Conservation (phyloP, 1,140 invertebrate species). For the Frieseomelitta varia region DNA sequence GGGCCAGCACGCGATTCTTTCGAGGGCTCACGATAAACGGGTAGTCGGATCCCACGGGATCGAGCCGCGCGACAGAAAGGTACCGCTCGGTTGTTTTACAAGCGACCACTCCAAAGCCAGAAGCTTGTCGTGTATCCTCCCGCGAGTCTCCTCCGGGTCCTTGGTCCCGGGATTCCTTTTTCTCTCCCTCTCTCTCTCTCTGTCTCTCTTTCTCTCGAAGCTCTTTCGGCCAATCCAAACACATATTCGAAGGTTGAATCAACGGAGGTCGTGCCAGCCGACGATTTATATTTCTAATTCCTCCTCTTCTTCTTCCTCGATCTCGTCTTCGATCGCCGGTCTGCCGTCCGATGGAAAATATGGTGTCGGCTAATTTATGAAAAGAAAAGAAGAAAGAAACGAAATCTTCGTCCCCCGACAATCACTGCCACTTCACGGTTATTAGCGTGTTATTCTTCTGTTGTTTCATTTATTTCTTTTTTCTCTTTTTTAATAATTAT, state of each 20-base stretch:
- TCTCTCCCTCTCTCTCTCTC: slow-evolving; percentile 52
- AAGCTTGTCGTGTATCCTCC: slow-evolving; percentile 71
- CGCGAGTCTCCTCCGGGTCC: slow-evolving; percentile 55
- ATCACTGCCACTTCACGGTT: neutral
- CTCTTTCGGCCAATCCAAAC: slow-evolving; percentile 58
- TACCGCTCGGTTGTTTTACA: slow-evolving; percentile 73
- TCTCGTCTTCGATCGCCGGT: slow-evolving; percentile 45
- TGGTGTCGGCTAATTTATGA: slow-evolving; percentile 24
- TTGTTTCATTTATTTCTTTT: neutral
- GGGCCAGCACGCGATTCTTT: slow-evolving; percentile 47
- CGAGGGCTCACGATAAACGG: slow-evolving; percentile 50
- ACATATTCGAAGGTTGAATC: slow-evolving; percentile 58
- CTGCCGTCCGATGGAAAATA: slow-evolving; percentile 5
- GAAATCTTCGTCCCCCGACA: no score
- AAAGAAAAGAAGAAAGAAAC: no score
- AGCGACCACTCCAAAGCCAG: slow-evolving; percentile 72
- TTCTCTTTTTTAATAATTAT: neutral
- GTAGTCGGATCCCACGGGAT: slow-evolving; percentile 69
- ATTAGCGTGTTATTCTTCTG: neutral
- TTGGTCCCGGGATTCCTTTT: slow-evolving; percentile 64
- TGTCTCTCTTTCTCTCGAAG: slow-evolving; percentile 41
- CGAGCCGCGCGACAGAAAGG: slow-evolving; percentile 66
- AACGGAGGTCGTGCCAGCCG: slow-evolving; percentile 56
- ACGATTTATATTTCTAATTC: slow-evolving; percentile 65
- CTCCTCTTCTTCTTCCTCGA: slow-evolving; percentile 46